Base-by-base conservation (phyloP, 2,113 vertebrate species). In the Sylvilagus bachmani region DNA sequence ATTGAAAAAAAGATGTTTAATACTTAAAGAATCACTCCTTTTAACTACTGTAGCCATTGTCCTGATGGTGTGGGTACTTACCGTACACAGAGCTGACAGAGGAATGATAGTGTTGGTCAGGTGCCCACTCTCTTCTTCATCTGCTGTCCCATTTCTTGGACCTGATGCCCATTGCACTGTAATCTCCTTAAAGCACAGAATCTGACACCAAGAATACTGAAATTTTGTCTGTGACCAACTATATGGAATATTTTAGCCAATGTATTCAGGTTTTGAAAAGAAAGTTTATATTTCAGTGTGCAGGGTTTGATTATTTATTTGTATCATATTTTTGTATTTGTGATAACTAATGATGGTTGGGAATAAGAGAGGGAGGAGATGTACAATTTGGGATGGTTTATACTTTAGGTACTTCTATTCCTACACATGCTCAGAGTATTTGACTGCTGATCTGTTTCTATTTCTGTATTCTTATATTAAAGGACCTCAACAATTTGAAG, bases 121-220 rank as follows among this genome's bases (percentile, higher is more conserved):
- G 17, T 17, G 14, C 17, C 8, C n/a, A 9, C 31, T 70, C 0
- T 31, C 29, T 19, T 62, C 53, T 67, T n/a, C 6, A 4, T 44
- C 33, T 36, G 8, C 25, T 51, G 6, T 24, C 3, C 33, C 22
- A 7, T 19, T 31, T 24, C 29, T 25, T 9, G 21, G 55, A 11
- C 5, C 17, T 24, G 2, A n/a, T 22, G 24, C 9, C 22, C 7
- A 51, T 6, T 21, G 11, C 6, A 24, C 9, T n/a, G 7, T 3
- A 12, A 24, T 61, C 33, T 58, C 33, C 55, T 90, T 67, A 22
- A 2, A 67, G 27, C 24, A n/a, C 6, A 67, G 16, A 73, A 33
- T 49, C 10, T 27, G 25, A 17, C n/a, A 61, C 0, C 4, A 2
- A 22, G 24, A 10, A 58, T 22, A 27, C 70, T 29, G 19, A 73